Base-by-base conservation (phyloP, 2,113 vertebrate genomes). In the Apaloderma vittatum region DNA sequence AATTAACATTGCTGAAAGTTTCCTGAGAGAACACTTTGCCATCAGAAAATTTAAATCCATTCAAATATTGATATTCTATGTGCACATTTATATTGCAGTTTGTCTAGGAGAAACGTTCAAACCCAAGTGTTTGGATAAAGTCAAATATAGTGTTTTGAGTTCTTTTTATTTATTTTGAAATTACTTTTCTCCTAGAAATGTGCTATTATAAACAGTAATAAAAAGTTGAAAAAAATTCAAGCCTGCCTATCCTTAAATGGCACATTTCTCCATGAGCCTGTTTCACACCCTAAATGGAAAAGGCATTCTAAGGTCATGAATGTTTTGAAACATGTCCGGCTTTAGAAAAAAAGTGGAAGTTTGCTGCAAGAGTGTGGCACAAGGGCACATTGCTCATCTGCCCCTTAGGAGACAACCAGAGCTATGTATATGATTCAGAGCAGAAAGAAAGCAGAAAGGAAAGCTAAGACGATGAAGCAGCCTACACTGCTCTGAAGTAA, bases 1-100 rank as follows among this genome's bases (percentile, higher is more conserved):
- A 97, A 97, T 93, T 94, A 97, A 88, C 88, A 80, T 59, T 61
- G 86, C 82, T 88, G 88, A 81, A 95, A 93, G 45, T 94, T 96
- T 95, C 86, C 92, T 90, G 75, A 86, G 37, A 46, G 77, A 95
- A 66, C 46, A 34, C 36, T 88, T 90, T 62, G 67, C 82, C 88
- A 62, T 83, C 71, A 83, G 59, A 83, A 97, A 93, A 92, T 81
- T 55, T 68, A 83, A 93, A 95, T 91, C 61, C 79, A 84, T 86
- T 90, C 59, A 90, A 94, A 96, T 90, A 88, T 80, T 86, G 82
- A 63, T 92, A 92, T 92, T 93, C 86, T 83, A 52, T 40, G 37
- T 59, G 82, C 59, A 59, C 55, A 59, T 86, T 88, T 88, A 34
- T 40, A 86, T 11, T 90, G 86, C 85, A 90, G 46, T 55, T 88